phyloP scores from a whole-genome alignment of 2,888 invertebrate genomes.

The Ferdinandea cuprea region DNA sequence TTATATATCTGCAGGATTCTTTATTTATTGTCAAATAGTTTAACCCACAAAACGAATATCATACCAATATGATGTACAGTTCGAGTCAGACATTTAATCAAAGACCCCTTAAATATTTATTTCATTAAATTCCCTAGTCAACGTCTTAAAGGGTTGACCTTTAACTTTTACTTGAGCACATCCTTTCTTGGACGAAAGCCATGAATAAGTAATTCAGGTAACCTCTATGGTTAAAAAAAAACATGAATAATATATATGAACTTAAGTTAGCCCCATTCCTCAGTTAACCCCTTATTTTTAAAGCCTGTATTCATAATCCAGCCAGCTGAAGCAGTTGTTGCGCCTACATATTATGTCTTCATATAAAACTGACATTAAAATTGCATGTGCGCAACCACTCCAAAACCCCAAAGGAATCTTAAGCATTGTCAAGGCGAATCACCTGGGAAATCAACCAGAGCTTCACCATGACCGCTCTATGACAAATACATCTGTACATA shows the following conservation, averaged over 20 bases:
- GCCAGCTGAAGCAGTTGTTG: slow-evolving; percentile 27
- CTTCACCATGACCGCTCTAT: no score
- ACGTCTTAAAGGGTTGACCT: not conserved
- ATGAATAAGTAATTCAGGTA: not conserved
- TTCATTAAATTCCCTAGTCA: not conserved
- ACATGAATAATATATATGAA: not conserved
- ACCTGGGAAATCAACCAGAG: slow-evolving; percentile 56
- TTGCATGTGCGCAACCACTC: slow-evolving; percentile 8
- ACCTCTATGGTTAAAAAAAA: slow-evolving; percentile 1
- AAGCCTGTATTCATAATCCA: not conserved
- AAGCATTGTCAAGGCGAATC: slow-evolving; percentile 36
- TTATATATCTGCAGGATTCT: not conserved
- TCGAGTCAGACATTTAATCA: slow-evolving; percentile 2
- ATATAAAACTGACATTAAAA: slow-evolving; percentile 7
- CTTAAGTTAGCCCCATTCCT: not conserved
- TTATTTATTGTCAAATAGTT: not conserved
- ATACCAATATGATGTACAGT: not conserved
- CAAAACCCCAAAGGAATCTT: slow-evolving; percentile 26
- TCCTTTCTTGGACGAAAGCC: not conserved
- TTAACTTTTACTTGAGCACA: slow-evolving; percentile 1
- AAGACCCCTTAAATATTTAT: slow-evolving; percentile 16
- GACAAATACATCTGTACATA: not conserved
- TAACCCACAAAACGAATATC: no score
- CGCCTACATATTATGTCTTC: not conserved
- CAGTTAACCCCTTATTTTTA: not conserved